Percentiles rank a stretch among this genome's conserved stretches.
phyloP scores from a whole-genome alignment of 2,888 invertebrate genomes.

The Cerceris rybyensis region DNA sequence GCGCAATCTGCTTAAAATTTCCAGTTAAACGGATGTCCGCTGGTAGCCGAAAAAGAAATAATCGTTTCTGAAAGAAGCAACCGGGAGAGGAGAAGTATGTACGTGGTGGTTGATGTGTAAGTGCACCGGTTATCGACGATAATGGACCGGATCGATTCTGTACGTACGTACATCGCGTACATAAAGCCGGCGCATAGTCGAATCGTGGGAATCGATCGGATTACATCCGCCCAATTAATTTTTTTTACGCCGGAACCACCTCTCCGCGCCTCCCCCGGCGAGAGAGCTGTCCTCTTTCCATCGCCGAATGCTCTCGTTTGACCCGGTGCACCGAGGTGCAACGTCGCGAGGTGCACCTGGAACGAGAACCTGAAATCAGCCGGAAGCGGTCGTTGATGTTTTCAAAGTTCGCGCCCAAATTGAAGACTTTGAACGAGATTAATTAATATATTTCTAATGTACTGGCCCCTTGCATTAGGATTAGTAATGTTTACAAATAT shows the following conservation, averaged over 20 bases:
- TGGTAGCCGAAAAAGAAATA: conserved; percentile 24
- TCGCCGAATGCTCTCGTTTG: conserved; percentile 49
- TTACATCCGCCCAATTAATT: conserved; percentile 80
- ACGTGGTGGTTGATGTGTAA: conserved; percentile 7
- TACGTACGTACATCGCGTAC: conserved; percentile 55
- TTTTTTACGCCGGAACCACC: conserved; percentile 68
- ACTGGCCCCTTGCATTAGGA: no score
- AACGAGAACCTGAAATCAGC: conserved; percentile 24
- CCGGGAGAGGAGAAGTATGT: background rate
- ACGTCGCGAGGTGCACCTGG: conserved; percentile 44
- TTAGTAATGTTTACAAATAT: no score
- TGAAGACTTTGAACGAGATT: no score
- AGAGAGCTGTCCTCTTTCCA: conserved; percentile 26
- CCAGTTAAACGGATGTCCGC: conserved; percentile 39
- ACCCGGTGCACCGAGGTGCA: conserved; percentile 55
- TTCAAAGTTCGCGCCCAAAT: no score
- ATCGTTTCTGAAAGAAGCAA: conserved; percentile 52
- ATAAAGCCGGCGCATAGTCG: conserved; percentile 54
- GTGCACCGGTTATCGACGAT: conserved; percentile 61
- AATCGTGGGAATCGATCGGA: conserved; percentile 79
- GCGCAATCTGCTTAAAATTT: conserved; percentile 11
- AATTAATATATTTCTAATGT: no score
- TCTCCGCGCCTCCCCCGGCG: conserved; percentile 11
- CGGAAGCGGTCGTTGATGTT: conserved; percentile 43
- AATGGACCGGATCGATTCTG: conserved; percentile 67